Evolutionary conservation across 2,888 invertebrate genomes (phyloP).

Genomic region (Calameuta filiformis): DNA sequence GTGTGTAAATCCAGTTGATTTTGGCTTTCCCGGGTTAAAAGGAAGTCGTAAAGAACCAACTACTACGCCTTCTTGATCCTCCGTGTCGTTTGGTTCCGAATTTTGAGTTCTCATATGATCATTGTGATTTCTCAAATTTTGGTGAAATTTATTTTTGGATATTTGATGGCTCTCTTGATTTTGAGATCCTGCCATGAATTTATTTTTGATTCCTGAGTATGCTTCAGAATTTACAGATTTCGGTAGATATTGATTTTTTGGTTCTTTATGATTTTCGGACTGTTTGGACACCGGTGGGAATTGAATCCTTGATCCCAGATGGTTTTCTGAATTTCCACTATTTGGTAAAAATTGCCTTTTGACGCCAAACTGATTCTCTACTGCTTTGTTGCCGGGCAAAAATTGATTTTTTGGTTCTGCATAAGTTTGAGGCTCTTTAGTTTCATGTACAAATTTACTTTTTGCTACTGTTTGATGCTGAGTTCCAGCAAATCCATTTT

Average conservation of each 20-base stretch:
- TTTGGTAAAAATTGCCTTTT: neutral
- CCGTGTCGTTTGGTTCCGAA: conserved; percentile 16
- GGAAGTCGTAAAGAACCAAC: conserved; percentile 27
- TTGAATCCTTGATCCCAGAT: neutral
- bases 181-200: neutral
- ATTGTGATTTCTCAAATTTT: neutral
- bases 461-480: conserved; percentile 1
- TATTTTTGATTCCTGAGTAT: neutral
- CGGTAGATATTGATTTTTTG: neutral
- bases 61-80: conserved; percentile 19
- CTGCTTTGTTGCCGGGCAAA: conserved; percentile 14
- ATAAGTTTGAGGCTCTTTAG: neutral
- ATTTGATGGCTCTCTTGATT: neutral
- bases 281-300: neutral
- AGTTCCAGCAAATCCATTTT: conserved; percentile 8
- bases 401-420: neutral
- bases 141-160: neutral
- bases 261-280: neutral
- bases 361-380: neutral
- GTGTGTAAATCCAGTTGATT: conserved; percentile 49
- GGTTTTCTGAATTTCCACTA: neutral
- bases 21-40: conserved; percentile 13
- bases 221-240: neutral
- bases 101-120: neutral
- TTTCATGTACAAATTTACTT: neutral